Base-by-base conservation (phyloP, 2,888 invertebrate species). In the Nephrocerus scutellatus region DNA sequence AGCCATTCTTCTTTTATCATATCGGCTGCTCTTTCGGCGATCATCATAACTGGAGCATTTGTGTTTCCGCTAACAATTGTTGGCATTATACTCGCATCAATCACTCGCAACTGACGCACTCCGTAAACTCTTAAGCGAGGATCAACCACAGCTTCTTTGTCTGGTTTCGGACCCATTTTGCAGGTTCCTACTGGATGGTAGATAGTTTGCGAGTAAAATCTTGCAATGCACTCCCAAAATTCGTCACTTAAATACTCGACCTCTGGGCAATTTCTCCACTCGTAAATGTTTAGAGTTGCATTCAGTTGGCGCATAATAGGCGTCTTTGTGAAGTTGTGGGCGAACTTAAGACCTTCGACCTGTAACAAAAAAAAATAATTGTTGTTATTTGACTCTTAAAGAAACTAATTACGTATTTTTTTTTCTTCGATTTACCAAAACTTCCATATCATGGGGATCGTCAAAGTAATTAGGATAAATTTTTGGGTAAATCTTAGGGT, bases 381-480 rank as follows among this genome's bases (percentile, higher is more conserved):
- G 12, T 24, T 31, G 19, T 8, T 29, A 14, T 40, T 24, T 38
- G n/a, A 29, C 22, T 16, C n/a, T n/a, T n/a, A n/a, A n/a, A n/a
- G n/a, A n/a, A n/a, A n/a, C n/a, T n/a, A n/a, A n/a, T n/a, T 21
- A 25, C 13, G 10, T 12, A 16, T 32, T 10, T 18, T 32, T 37
- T 20, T 23, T 9, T 22, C 7, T 23, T 25, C 35, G 30, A 63
- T 74, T 71, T 75, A 86, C 85, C 71, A 86, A 64, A 36, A 79
- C 66, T 49, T 77, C 73, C 15, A 87, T 59, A 58, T 92, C 92
- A 22, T 75, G 65, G 0, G 80, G 80, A 54, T 86, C 75, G 0
- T 75, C 66, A 54, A 80, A 83, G 62, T 95, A 95, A 63, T 92
- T 91, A 0, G 95, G 85, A 63, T 85, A 82, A 43, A 96, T 88